Conservation (phyloP, 2,113 vertebrate species). For the Neolamprologus variostigma region DNA sequence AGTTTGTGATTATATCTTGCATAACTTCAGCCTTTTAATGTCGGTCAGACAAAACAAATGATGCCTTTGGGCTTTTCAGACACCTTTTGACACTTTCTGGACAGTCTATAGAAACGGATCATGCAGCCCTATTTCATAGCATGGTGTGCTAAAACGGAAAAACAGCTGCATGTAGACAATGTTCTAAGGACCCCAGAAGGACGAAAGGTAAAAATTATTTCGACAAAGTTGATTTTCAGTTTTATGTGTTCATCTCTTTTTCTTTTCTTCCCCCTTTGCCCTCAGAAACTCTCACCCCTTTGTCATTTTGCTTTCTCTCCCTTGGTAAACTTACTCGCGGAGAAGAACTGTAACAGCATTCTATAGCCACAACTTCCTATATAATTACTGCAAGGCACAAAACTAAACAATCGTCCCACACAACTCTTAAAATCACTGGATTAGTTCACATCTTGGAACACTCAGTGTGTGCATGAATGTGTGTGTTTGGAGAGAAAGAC, state of each 20-base stretch:
- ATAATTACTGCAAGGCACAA: constrained; percentile 72
- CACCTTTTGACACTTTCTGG: background rate
- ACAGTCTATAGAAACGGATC: background rate
- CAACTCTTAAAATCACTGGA: constrained; percentile 60
- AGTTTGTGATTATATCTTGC: background rate
- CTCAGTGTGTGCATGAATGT: constrained; percentile 39
- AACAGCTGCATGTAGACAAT: background rate
- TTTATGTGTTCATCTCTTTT: background rate
- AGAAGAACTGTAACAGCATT: constrained; percentile 33
- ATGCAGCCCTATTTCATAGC: background rate
- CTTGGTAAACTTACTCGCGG: background rate
- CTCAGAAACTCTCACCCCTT: background rate
- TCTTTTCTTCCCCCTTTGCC: background rate
- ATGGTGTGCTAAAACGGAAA: background rate
- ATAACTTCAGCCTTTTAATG: background rate
- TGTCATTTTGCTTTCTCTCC: background rate
- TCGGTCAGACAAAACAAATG: background rate
- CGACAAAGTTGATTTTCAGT: background rate
- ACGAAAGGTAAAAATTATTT: background rate
- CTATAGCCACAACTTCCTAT: constrained; percentile 69
- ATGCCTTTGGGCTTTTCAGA: background rate
- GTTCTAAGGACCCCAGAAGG: background rate
- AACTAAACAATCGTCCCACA: constrained; percentile 72
- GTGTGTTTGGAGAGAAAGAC: background rate
- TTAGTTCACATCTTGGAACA: constrained; percentile 73